Evolutionary conservation across 2,797 vertebrate genomes (phyloP), one percentile per base, ranked within the genome.

Genomic region (Rousettus madagascariensis): DNA sequence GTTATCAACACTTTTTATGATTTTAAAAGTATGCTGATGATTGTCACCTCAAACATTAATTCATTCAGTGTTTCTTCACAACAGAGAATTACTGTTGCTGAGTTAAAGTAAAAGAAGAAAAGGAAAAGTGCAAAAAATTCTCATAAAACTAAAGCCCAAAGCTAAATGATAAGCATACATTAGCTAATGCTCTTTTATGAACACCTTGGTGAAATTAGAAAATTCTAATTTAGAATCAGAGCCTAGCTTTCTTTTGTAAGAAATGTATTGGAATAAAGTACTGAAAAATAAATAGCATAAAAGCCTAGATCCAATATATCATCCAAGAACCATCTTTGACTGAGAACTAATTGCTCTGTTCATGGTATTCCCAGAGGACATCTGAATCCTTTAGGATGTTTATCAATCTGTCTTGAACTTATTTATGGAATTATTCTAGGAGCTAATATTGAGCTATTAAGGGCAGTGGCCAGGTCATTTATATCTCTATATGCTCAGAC

Each of bases 61-160:
- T 97, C 95, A 98, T 97, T 90, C 96, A 89, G 97, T 0, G 3
- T 97, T 97, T 97, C 63, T 68, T 98, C 94, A 93, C 83, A 95
- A 69, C 46, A 93, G 46, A 91, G 46, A 90, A 91, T 43, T 84
- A 91, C 80, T 96, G 87, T 91, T 95, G 71, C 53, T 96, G 65
- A 90, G 63, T 90, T 96, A 94, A 95, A 91, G 89, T 71, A 83
- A 82, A 92, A 68, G 51, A 91, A 88, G 72, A 82, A 71, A 95
- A 93, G n/a, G 86, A 91, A 94, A 91, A 85, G 71, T 92, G 55
- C n/a, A 87, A 87, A 96, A 86, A 79, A 79, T 88, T 95, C 88
- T 92, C 65, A 95, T 63, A 55, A 90, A 90, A 74, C 59, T 57
- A 69, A 96, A 92, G 20, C n/a, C 8, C 57, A 92, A 80, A 95